Evolutionary conservation across 2,888 invertebrate species (phyloP).

Genomic region (Ochlodes sylvanus): DNA sequence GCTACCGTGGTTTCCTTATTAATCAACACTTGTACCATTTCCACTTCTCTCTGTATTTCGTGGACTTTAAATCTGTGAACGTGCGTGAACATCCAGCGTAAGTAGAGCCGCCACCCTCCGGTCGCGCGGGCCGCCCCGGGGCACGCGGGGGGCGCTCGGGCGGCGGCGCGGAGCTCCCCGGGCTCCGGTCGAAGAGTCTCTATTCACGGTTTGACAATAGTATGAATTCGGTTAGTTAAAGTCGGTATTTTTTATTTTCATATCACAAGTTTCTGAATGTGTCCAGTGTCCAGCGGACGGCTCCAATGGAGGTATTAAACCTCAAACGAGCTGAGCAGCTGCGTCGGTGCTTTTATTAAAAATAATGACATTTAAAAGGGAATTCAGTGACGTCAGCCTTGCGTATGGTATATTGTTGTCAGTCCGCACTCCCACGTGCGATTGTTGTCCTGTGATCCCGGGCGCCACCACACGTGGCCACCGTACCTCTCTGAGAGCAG

Average conservation of each 20-base stretch:
- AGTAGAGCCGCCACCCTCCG: neutral
- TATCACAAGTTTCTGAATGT: conserved; percentile 1
- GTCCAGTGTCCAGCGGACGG: neutral
- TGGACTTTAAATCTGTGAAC: neutral
- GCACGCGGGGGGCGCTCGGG: neutral
- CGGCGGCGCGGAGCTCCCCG: neutral
- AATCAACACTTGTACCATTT: too few species aligned
- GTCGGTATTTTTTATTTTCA: conserved; percentile 51
- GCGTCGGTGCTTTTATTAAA: neutral
- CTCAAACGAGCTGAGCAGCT: neutral
- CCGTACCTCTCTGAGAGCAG: too few species aligned
- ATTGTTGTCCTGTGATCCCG: too few species aligned
- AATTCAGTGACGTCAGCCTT: neutral
- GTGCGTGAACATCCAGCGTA: neutral
- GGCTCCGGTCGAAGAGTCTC: conserved; percentile 32
- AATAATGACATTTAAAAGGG: neutral
- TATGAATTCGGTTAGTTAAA: conserved; percentile 61
- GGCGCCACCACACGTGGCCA: too few species aligned
- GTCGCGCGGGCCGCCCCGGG: neutral
- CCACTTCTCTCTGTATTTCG: too few species aligned
- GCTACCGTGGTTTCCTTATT: too few species aligned
- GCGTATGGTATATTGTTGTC: neutral
- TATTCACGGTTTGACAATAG: conserved; percentile 54
- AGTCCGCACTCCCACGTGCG: too few species aligned
- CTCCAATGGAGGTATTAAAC: conserved; percentile 1